Percentiles rank a stretch among this genome's conserved stretches.
phyloP scores from a whole-genome alignment of 2,888 invertebrate species.

The Cheilosia urbana region DNA sequence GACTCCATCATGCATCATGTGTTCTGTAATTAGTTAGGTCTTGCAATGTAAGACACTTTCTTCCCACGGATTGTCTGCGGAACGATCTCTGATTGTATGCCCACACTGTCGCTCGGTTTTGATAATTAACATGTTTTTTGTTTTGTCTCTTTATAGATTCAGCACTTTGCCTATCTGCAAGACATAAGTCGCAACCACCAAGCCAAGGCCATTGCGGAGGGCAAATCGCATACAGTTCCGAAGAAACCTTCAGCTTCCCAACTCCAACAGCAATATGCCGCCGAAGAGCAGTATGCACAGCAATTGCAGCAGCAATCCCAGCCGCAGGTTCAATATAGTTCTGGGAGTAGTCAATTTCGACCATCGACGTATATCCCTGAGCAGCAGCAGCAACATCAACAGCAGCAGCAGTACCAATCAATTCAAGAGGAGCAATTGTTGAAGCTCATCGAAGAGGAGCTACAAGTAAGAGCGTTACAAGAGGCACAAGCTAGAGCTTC shows the following conservation, averaged over 20 bases:
- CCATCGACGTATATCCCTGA: slow-evolving; percentile 56
- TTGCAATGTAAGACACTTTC: slow-evolving; percentile 47
- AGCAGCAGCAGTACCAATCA: slow-evolving; percentile 80
- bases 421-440: slow-evolving; percentile 82
- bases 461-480: slow-evolving; percentile 81
- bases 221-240: slow-evolving; percentile 76
- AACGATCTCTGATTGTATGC: slow-evolving; percentile 13
- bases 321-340: slow-evolving; percentile 18
- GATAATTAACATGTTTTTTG: slow-evolving; percentile 37
- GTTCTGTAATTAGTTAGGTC: slow-evolving; percentile 57
- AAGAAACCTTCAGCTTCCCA: slow-evolving; percentile 64
- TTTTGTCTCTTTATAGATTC: slow-evolving; percentile 78
- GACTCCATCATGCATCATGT: slow-evolving; percentile 35
- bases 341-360: slow-evolving; percentile 53
- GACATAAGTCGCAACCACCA: slow-evolving; percentile 81
- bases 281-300: slow-evolving; percentile 75
- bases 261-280: slow-evolving; percentile 72
- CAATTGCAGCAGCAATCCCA: slow-evolving; percentile 76
- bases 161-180: slow-evolving; percentile 82
- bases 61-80: slow-evolving; percentile 66
- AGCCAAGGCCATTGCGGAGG: slow-evolving; percentile 77
- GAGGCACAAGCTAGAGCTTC: slow-evolving; percentile 78
- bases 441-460: slow-evolving; percentile 81
- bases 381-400: slow-evolving; percentile 68
- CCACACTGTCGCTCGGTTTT: slow-evolving; percentile 66